A percentile compares a stretch with the other conserved stretches of the same genome.
Conservation (phyloP, 2,888 invertebrate species). For the Epirrhoe alternata region DNA sequence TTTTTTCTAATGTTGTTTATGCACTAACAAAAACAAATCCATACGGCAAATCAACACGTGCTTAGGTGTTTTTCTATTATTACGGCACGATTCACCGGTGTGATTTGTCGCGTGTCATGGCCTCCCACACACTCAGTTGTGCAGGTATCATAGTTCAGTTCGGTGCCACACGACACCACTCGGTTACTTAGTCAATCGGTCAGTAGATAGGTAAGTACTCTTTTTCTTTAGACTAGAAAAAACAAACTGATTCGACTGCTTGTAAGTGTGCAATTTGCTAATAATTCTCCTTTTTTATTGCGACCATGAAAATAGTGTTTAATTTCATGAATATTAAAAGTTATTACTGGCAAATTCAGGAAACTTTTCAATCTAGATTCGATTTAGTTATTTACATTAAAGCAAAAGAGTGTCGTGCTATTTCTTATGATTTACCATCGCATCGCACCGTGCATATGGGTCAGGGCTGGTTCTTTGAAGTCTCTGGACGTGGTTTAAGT, state of each 20-base stretch:
- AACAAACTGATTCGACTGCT: slow-evolving; percentile 50
- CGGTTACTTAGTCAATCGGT: slow-evolving; percentile 59
- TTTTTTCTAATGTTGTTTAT: slow-evolving; percentile 8
- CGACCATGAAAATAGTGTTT: slow-evolving; percentile 17
- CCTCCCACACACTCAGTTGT: slow-evolving; percentile 56
- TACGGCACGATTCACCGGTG: slow-evolving; percentile 51
- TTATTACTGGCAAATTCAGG: slow-evolving; percentile 23
- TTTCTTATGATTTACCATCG: slow-evolving; percentile 40
- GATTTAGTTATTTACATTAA: slow-evolving; percentile 23
- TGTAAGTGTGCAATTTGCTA: slow-evolving; percentile 22
- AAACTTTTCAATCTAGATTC: slow-evolving; percentile 19
- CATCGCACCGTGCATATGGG: slow-evolving; percentile 52
- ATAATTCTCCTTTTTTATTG: slow-evolving; percentile 28
- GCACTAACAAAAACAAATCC: slow-evolving; percentile 11
- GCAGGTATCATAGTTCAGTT: slow-evolving; percentile 58
- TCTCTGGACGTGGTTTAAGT: slow-evolving; percentile 53
- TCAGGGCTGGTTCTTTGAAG: slow-evolving; percentile 67
- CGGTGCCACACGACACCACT: slow-evolving; percentile 59
- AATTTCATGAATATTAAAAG: slow-evolving; percentile 29
- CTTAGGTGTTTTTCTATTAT: slow-evolving; percentile 47
- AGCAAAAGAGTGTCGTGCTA: slow-evolving; percentile 22
- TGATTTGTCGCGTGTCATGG: slow-evolving; percentile 60
- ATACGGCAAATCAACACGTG: slow-evolving; percentile 36
- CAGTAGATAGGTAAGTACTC: slow-evolving; percentile 45
- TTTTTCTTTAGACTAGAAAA: slow-evolving; percentile 50